Evolutionary conservation across 2,888 invertebrate species (phyloP).

Genomic region (Nephrotoma appendiculata): DNA sequence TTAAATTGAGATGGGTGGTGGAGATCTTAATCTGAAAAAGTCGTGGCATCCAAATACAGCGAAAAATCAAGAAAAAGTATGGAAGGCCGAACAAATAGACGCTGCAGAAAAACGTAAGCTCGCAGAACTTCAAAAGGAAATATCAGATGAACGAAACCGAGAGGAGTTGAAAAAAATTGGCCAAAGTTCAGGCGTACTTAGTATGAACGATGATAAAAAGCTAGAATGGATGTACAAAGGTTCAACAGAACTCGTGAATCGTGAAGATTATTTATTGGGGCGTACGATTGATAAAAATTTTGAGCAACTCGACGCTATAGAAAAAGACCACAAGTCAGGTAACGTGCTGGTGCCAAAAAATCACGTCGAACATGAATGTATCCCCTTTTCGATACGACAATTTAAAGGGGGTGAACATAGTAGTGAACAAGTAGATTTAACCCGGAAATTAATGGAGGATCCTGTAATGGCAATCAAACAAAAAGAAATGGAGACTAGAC

Average conservation of each 20-base stretch:
- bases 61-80: constrained; percentile 62
- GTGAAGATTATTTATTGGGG: constrained; percentile 82
- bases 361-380: constrained; percentile 58
- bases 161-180: constrained; percentile 50
- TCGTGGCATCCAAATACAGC: constrained; percentile 68
- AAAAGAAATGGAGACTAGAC: constrained; percentile 74
- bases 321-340: constrained; percentile 25
- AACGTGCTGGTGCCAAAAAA: constrained; percentile 39
- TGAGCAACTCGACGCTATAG: constrained; percentile 45
- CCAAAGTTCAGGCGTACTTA: constrained; percentile 36
- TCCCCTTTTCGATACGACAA: constrained; percentile 55
- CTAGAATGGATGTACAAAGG: constrained; percentile 82
- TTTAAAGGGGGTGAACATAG: constrained; percentile 34
- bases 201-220: constrained; percentile 37
- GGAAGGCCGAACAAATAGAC: constrained; percentile 62
- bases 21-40: constrained; percentile 53
- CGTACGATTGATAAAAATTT: constrained; percentile 67
- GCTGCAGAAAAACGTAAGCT: constrained; percentile 53
- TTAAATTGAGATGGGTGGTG: constrained; percentile 26
- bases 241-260: constrained; percentile 35
- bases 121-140: constrained; percentile 49
- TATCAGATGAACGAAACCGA: constrained; percentile 47
- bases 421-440: constrained; percentile 67
- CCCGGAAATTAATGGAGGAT: constrained; percentile 83
- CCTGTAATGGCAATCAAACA: constrained; percentile 81